Conservation (phyloP, 2,888 invertebrate species). For the Adineta ricciae region DNA sequence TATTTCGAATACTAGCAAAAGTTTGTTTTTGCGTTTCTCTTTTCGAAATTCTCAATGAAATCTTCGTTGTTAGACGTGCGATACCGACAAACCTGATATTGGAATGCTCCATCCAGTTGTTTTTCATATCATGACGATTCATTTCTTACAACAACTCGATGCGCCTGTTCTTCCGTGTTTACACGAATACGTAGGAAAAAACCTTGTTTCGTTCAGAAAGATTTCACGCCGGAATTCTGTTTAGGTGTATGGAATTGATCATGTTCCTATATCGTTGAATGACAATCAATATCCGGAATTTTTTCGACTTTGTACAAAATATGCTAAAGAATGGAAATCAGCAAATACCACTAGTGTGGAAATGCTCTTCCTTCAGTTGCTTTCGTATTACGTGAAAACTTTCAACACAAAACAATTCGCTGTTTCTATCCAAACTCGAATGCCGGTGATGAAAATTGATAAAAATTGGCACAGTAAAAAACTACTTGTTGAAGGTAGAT, state of each 20-base stretch:
- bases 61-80: neutral
- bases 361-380: neutral
- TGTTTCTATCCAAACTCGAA: neutral
- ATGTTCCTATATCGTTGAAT: neutral
- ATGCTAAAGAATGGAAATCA: neutral
- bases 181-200: neutral
- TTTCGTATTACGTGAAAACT: neutral
- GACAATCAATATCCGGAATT: neutral
- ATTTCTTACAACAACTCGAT: constrained; percentile 2
- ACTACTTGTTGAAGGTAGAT: constrained; percentile 22
- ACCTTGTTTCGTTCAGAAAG: neutral
- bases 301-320: neutral
- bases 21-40: neutral
- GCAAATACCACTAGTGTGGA: neutral
- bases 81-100: neutral
- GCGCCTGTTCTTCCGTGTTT: neutral
- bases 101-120: constrained; percentile 8
- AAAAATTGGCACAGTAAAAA: constrained; percentile 18
- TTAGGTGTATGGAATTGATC: neutral
- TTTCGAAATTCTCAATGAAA: too few species aligned
- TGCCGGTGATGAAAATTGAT: neutral
- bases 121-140: neutral
- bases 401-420: constrained; percentile 3
- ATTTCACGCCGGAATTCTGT: neutral
- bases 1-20: neutral